phyloP scores from a whole-genome alignment of 2,113 vertebrate species.

The Sinocyclocheilus anshuiensis region DNA sequence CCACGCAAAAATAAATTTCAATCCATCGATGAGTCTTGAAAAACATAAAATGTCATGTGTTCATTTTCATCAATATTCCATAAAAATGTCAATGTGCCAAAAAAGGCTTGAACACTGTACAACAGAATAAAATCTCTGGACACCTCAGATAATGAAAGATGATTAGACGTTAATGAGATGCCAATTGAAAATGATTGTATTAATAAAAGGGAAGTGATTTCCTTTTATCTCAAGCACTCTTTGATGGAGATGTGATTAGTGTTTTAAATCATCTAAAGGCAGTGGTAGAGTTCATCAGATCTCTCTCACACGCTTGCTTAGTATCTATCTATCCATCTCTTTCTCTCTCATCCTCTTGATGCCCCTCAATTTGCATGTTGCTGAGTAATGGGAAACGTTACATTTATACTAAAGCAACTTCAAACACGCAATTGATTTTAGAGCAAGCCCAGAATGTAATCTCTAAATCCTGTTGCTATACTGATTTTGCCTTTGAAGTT shows the following conservation, averaged over 20 bases:
- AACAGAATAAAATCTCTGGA: neutral
- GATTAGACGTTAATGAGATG: conserved; percentile 9
- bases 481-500: conserved; percentile 46
- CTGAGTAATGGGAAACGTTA: conserved; percentile 48
- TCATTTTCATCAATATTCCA: conserved; percentile 4
- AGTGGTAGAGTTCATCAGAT: conserved; percentile 18
- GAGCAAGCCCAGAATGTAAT: conserved; percentile 48
- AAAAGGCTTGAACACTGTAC: neutral
- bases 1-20: conserved; percentile 31
- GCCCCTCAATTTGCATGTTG: conserved; percentile 54
- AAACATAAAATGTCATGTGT: neutral
- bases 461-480: conserved; percentile 54
- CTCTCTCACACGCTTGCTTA: conserved; percentile 15
- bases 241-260: conserved; percentile 21
- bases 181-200: conserved; percentile 12
- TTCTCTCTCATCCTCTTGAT: conserved; percentile 32
- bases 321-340: conserved; percentile 29
- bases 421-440: conserved; percentile 51
- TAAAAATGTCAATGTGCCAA: neutral
- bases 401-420: conserved; percentile 52
- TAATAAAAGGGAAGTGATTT: neutral
- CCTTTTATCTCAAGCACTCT: conserved; percentile 18
- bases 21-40: neutral
- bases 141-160: conserved; percentile 2
- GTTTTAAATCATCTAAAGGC: conserved; percentile 32